Base-by-base conservation (phyloP, 2,113 vertebrate species). In the Trogon melanurus region DNA sequence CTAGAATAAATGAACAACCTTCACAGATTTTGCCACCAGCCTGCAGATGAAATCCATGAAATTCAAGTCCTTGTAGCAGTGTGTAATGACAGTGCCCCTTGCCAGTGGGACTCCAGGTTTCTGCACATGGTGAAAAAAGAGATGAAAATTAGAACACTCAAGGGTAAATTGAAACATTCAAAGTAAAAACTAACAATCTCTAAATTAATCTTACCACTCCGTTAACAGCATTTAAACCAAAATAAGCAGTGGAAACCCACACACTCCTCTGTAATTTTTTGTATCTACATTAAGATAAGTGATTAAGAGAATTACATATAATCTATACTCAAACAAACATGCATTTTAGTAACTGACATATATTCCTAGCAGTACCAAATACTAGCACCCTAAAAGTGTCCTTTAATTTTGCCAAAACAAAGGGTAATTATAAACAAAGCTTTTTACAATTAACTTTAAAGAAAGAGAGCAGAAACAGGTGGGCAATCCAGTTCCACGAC, bases 41-140 rank as follows among this genome's bases (percentile, higher is more conserved):
- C 94, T 98, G 97, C 99, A 99, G 97, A 99, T 98, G 88, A 99
- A 99, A 97, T 99, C 99, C 99, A 99, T 98, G 97, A 99, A 99
- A 92, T 98, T 96, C 96, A 99, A 97, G 93, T 99, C 99, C 94
- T 99, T 98, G 98, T 98, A 98, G 95, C 99, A 99, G 98, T 99
- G 99, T 36, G 98, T 98, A 95, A 99, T 97, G 74, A 99, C 97
- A 36, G 99, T 97, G 45, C 98, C 98, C 94, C 97, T 98, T 83
- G 99, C 98, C 84, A 99, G 93, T 3, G 99, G 99, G 25, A 99
- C 98, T 25, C 99, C 99, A 4, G 98, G 98, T 98, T 98, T 99
- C 99, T 99, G 94, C 70, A 41, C 32, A 53, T 25, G 48, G 61
- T 21, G 36, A 74, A 82, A 65, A 80, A 92, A 73, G 26, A 41